Conservation (phyloP, 2,113 vertebrate species). For the Megaceryle maxima region DNA sequence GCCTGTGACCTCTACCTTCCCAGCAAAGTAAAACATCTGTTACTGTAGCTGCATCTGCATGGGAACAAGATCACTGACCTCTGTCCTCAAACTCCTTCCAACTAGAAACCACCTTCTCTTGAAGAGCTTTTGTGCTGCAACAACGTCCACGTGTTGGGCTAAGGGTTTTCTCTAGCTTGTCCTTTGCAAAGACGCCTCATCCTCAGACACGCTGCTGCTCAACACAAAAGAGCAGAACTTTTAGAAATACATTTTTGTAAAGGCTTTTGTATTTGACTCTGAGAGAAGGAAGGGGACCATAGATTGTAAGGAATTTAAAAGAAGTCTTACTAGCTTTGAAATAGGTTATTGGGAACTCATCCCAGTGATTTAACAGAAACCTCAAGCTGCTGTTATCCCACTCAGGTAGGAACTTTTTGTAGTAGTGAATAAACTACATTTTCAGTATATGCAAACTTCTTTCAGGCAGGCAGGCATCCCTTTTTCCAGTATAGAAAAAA, state of each 20-base stretch:
- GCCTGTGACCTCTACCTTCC: background rate
- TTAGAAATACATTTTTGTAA: background rate
- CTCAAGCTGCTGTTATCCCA: background rate
- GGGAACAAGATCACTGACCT: background rate
- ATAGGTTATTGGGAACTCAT: background rate
- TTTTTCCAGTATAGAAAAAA: background rate
- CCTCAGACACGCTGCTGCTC: background rate
- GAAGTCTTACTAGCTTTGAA: background rate
- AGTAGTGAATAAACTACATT: background rate
- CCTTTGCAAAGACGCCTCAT: background rate
- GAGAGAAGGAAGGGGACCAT: background rate
- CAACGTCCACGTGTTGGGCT: background rate
- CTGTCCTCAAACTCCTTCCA: background rate
- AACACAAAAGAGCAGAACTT: background rate
- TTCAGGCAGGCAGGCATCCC: background rate
- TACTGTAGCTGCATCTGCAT: rapidly evolving
- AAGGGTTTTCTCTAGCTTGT: background rate
- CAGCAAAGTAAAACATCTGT: background rate
- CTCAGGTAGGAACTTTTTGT: background rate
- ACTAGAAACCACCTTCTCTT: background rate
- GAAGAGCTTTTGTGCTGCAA: background rate
- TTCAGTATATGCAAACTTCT: background rate
- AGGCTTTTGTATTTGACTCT: background rate
- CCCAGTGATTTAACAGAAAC: background rate
- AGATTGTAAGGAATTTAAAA: background rate